Evolutionary conservation across 2,113 vertebrate genomes (phyloP), one percentile per base, ranked within the genome.

Genomic region (Dicentrarchus labrax): DNA sequence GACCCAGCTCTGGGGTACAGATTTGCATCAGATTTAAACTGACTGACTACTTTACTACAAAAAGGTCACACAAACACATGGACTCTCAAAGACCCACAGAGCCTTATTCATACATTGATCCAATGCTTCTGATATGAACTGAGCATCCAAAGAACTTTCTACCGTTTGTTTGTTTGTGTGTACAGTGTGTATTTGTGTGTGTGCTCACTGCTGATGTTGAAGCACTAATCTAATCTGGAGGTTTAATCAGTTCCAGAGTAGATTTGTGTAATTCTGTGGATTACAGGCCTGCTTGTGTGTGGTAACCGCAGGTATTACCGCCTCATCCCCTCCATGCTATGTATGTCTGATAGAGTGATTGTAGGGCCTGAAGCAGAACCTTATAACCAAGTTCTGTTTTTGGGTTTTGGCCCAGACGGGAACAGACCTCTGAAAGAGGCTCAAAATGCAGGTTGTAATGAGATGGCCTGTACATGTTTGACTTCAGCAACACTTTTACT

Each of bases 251-350:
- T 84, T 92, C 86, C 86, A 89, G 88, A 92, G 82, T 86, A 94
- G 93, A 94, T 94, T 93, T 94, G 91, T 93, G 93, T 94, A 93
- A 95, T 92, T 93, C 93, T 84, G 79, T 53, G 82, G 91, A 90
- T 95, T 93, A 94, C 76, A 87, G 85, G 71, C 65, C 71, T 72
- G 85, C 86, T 86, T 79, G 85, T 90, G 84, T 90, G 88, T 69
- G 84, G 85, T 86, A 86, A 88, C 89, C 75, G 57, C 87, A 91
- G 82, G 84, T 91, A 91, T 93, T 91, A 92, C 77, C 0, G 82
- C 78, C 86, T 92, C 90, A 87, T 83, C 82, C 70, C 64, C 54
- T 83, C 64, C 86, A 84, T 67, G 89, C 78, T 87, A 87, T 59
- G 80, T 70, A 57, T 48, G 86, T 84, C 87, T 82, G 89, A 85